Evolutionary conservation across 2,113 vertebrate species (phyloP).

Genomic region (Antechinus flavipes): DNA sequence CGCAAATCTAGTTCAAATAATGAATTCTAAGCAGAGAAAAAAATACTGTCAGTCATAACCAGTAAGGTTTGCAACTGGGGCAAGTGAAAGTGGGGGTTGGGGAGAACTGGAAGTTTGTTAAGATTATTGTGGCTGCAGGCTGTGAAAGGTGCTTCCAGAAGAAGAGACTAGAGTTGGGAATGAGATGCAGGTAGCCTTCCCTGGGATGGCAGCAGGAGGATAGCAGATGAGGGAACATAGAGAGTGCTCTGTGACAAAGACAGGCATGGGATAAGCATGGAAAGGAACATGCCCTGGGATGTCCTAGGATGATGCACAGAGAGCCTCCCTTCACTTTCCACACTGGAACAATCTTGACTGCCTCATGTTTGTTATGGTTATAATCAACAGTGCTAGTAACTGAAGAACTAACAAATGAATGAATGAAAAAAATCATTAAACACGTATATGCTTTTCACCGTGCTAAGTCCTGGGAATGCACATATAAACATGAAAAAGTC

Average conservation of each 20-base stretch:
- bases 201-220: too few species aligned
- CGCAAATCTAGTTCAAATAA: constrained; percentile 6
- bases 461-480: neutral
- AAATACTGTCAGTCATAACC: neutral
- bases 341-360: neutral
- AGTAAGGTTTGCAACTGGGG: neutral
- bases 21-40: neutral
- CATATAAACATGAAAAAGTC: neutral
- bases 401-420: neutral
- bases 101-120: neutral
- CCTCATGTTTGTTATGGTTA: neutral
- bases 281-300: neutral
- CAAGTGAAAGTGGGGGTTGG: neutral
- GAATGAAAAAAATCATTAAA: neutral
- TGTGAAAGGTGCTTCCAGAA: neutral
- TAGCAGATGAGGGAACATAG: neutral
- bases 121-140: neutral
- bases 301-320: neutral
- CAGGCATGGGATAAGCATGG: neutral
- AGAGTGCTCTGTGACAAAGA: neutral
- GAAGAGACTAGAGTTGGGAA: neutral
- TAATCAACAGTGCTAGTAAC: neutral
- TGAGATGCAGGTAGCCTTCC: neutral
- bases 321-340: neutral
- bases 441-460: neutral